Evolutionary conservation across 2,113 vertebrate genomes (phyloP).

Genomic region (Salvelinus namaycush): DNA sequence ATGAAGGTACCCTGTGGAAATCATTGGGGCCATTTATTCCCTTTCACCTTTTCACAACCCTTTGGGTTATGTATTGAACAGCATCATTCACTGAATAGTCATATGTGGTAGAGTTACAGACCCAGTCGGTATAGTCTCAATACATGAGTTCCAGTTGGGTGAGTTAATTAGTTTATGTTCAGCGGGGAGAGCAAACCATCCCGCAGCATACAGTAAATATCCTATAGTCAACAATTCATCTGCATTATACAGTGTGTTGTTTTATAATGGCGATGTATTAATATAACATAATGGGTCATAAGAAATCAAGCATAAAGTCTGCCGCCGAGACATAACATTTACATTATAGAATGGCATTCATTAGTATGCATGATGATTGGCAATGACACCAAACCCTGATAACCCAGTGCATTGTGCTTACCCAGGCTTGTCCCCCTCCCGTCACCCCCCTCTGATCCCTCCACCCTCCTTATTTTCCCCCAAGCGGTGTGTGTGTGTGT

Average conservation of each 20-base stretch:
- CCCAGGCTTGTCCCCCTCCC: constrained; percentile 33
- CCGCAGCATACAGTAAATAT: not conserved
- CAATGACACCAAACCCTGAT: constrained; percentile 50
- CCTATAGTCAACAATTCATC: not conserved
- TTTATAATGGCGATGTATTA: not conserved
- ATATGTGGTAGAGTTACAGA: not conserved
- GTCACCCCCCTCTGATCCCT: not conserved
- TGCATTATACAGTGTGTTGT: not conserved
- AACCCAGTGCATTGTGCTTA: constrained; percentile 36
- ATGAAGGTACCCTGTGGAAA: not conserved
- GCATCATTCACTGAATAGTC: not conserved
- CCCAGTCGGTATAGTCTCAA: not conserved
- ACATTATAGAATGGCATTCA: constrained; percentile 45
- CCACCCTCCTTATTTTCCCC: not conserved
- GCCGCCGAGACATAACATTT: constrained; percentile 6
- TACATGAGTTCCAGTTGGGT: not conserved
- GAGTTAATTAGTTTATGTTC: not conserved
- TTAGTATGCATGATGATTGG: constrained; percentile 49
- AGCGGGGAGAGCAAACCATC: not conserved
- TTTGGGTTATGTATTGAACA: constrained; percentile 18
- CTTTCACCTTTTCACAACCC: constrained; percentile 12
- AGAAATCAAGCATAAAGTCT: not conserved
- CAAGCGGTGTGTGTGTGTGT: not conserved
- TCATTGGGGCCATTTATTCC: constrained; percentile 14
- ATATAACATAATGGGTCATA: not conserved